phyloP scores from a whole-genome alignment of 2,113 vertebrate species.

The Reinhardtius hippoglossoides region DNA sequence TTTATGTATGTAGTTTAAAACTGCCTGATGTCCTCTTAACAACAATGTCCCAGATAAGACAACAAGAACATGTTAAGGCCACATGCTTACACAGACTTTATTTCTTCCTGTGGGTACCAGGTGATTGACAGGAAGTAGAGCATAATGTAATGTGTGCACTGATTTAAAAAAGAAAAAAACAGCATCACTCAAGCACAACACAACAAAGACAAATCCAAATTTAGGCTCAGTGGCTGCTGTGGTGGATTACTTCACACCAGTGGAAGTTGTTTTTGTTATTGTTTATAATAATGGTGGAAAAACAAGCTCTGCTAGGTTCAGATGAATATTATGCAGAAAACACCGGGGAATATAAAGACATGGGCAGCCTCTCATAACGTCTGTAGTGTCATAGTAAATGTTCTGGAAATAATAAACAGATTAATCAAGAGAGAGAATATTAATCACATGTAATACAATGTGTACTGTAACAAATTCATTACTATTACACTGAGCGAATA shows the following conservation, averaged over 20 bases:
- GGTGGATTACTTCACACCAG: slow-evolving; percentile 23
- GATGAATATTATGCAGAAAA: slow-evolving; percentile 15
- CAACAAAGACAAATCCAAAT: slow-evolving; percentile 32
- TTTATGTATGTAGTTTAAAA: slow-evolving; percentile 1
- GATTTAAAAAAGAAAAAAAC: slow-evolving; percentile 26
- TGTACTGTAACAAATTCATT: too few species aligned
- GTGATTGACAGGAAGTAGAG: slow-evolving; percentile 64
- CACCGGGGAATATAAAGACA: slow-evolving; percentile 3
- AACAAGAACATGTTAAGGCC: background rate
- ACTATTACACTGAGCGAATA: background rate
- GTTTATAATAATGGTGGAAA: slow-evolving; percentile 8
- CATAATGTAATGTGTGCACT: slow-evolving; percentile 26
- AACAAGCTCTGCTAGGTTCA: slow-evolving; percentile 23
- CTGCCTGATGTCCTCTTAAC: background rate
- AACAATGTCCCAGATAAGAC: slow-evolving; percentile 31
- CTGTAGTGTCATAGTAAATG: background rate
- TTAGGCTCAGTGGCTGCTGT: slow-evolving; percentile 23
- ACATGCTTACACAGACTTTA: slow-evolving; percentile 9
- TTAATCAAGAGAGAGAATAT: background rate
- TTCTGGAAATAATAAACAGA: background rate
- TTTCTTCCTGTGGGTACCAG: slow-evolving; percentile 46
- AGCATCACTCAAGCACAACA: slow-evolving; percentile 10
- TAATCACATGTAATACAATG: too few species aligned
- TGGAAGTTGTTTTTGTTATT: slow-evolving; percentile 35
- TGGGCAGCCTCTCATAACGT: background rate